Conservation (phyloP, 2,888 invertebrate species). For the Sminthurides aquaticus region DNA sequence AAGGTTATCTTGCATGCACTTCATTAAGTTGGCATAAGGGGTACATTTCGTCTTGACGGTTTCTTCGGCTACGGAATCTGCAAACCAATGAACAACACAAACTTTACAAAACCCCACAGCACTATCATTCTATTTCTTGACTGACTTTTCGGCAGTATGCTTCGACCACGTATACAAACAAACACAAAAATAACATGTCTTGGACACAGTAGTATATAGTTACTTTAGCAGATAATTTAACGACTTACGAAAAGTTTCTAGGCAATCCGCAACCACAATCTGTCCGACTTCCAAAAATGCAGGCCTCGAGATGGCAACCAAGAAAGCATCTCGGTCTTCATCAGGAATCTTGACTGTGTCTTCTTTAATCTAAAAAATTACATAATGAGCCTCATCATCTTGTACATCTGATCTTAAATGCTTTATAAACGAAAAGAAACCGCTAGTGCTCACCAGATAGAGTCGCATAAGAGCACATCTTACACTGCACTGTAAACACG, state of each 20-base stretch:
- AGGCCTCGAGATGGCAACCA: neutral
- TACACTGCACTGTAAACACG: neutral
- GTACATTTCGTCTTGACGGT: neutral
- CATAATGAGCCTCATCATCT: too few relatives aligned
- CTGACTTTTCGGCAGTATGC: too few relatives aligned
- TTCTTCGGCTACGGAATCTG: neutral
- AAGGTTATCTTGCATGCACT: conserved; percentile 3
- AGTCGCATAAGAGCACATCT: neutral
- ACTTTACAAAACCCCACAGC: too few relatives aligned
- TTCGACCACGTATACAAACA: too few relatives aligned
- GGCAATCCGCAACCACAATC: neutral
- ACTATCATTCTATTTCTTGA: neutral
- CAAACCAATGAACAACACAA: neutral
- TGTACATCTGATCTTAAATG: too few relatives aligned
- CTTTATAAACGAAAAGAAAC: too few relatives aligned
- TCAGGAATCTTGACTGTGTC: neutral
- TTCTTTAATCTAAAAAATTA: neutral
- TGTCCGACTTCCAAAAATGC: neutral
- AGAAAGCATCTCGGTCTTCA: neutral
- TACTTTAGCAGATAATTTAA: neutral
- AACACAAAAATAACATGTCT: too few relatives aligned
- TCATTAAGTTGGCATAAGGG: neutral
- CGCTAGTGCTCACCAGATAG: neutral
- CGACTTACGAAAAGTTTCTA: neutral
- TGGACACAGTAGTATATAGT: too few relatives aligned